Evolutionary conservation across 2,113 vertebrate genomes (phyloP).

Genomic region (Brachypodius melanocephalos): DNA sequence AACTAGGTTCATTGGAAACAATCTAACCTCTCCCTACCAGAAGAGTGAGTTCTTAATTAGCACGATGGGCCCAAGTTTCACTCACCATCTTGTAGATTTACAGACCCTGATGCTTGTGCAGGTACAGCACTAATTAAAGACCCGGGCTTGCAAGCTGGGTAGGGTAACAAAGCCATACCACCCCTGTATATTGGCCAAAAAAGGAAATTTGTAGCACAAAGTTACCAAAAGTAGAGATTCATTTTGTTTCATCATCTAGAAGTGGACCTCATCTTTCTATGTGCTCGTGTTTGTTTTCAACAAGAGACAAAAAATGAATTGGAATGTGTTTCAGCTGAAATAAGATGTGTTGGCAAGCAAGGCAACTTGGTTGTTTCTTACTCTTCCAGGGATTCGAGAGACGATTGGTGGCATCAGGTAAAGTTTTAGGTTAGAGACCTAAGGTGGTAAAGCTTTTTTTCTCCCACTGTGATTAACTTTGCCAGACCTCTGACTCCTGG

Average conservation of each 20-base stretch:
- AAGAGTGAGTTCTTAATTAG: constrained; percentile 6
- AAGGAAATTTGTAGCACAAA: not conserved
- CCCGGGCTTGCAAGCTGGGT: not conserved
- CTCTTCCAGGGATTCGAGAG: not conserved
- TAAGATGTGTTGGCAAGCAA: not conserved
- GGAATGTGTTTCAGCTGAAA: not conserved
- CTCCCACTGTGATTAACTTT: not conserved
- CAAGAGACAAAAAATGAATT: not conserved
- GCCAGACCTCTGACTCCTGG: not conserved
- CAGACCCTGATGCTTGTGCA: not conserved
- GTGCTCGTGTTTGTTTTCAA: not conserved
- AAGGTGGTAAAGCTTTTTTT: not conserved
- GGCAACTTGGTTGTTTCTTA: not conserved
- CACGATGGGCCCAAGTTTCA: not conserved
- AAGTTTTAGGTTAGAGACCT: not conserved
- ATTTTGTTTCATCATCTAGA: not conserved
- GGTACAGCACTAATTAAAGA: not conserved
- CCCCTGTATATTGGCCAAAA: not conserved
- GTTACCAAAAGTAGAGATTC: not conserved
- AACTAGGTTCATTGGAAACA: not conserved
- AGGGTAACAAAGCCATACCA: not conserved
- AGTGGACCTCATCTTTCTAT: not conserved
- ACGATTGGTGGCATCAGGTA: not conserved
- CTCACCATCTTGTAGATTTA: not conserved
- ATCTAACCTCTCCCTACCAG: not conserved